Evolutionary conservation across 2,888 invertebrate genomes (phyloP).

Genomic region (Bellardia pandia): DNA sequence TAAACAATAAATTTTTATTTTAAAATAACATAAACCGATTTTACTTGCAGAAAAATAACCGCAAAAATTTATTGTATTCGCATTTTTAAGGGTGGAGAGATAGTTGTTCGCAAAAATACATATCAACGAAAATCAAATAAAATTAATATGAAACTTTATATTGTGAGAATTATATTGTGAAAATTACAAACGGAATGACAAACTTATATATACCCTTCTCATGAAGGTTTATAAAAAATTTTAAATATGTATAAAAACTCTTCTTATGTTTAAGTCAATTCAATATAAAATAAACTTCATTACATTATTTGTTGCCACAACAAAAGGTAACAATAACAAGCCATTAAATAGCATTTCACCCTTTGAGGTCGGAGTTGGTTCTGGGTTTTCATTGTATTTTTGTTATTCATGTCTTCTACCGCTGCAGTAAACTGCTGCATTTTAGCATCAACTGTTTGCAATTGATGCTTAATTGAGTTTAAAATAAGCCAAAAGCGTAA

Average conservation of each 20-base stretch:
- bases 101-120: no score
- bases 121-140: no score
- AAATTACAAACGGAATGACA: no score
- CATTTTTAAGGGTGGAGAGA: no score
- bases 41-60: no score
- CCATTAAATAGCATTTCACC: constrained; percentile 53
- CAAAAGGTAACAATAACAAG: constrained; percentile 20
- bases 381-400: constrained; percentile 2
- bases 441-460: constrained; percentile 67
- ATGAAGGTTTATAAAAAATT: neutral
- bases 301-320: neutral
- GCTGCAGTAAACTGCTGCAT: constrained; percentile 43
- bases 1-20: no score
- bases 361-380: constrained; percentile 28
- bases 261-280: constrained; percentile 10
- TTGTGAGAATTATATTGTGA: no score
- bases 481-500: constrained; percentile 61
- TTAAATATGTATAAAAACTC: neutral
- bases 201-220: no score
- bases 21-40: no score
- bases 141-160: no score
- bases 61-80: no score
- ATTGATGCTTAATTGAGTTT: constrained; percentile 69
- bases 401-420: constrained; percentile 15
- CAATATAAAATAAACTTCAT: constrained; percentile 42